Percentiles rank a stretch among this genome's conserved stretches.
Conservation (phyloP, 2,797 vertebrate genomes). For the Xerus rutilus region DNA sequence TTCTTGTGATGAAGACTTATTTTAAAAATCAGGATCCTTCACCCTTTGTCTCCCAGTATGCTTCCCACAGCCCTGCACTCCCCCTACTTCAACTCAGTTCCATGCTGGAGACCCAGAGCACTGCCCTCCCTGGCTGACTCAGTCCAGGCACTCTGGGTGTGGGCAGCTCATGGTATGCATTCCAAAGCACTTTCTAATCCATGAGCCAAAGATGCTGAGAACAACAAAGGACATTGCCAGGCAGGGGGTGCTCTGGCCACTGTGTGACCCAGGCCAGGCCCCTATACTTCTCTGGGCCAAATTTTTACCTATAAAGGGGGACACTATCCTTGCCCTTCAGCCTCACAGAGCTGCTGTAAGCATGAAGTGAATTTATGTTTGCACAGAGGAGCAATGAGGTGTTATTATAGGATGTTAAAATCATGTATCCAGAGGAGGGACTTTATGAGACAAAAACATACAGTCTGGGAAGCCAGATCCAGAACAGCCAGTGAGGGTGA, state of each 20-base stretch:
- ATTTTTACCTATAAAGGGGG: neutral
- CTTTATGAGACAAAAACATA: neutral
- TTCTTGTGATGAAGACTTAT: slow-evolving; percentile 6
- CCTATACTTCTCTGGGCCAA: neutral
- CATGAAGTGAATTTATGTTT: neutral
- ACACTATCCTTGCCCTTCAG: neutral
- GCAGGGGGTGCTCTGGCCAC: neutral
- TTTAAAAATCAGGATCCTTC: neutral
- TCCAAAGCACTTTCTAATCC: slow-evolving; percentile 55
- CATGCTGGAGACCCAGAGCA: neutral
- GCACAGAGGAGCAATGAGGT: neutral
- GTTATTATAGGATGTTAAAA: neutral
- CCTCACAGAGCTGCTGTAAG: slow-evolving; percentile 15
- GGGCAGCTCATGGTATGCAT: slow-evolving; percentile 56
- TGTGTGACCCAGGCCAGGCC: neutral
- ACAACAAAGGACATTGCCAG: slow-evolving; percentile 33
- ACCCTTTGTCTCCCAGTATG: neutral
- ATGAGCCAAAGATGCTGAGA: neutral
- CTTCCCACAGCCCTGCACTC: neutral
- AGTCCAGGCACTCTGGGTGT: neutral
- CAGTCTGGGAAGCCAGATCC: neutral
- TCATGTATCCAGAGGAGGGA: neutral
- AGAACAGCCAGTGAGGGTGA: neutral
- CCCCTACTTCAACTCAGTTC: neutral
- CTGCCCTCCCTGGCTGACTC: neutral